Evolutionary conservation across 2,113 vertebrate species (phyloP).

Genomic region (Corythornis cristatus): DNA sequence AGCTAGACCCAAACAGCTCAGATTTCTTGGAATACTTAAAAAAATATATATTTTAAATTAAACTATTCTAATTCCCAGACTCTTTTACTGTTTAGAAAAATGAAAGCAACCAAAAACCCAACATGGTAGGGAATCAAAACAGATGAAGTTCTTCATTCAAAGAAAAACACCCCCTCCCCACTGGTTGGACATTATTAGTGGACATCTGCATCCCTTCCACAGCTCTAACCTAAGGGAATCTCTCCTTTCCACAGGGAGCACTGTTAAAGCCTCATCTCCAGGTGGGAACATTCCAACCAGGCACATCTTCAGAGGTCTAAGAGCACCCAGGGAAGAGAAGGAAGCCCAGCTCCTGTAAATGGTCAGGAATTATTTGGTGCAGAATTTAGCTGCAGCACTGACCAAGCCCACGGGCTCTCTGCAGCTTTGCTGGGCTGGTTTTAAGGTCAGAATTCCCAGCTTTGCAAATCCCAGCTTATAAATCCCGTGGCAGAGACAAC

Average conservation of each 20-base stretch:
- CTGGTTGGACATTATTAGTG: neutral
- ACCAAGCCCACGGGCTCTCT: neutral
- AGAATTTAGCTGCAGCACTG: neutral
- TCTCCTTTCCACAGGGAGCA: neutral
- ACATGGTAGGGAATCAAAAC: neutral
- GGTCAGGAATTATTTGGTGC: no score
- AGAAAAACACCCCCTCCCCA: neutral
- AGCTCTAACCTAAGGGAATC: neutral
- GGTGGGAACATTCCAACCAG: neutral
- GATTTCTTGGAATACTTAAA: neutral
- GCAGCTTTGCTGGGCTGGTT: neutral
- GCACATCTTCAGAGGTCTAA: neutral
- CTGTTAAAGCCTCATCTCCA: neutral
- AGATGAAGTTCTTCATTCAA: neutral
- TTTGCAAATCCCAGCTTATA: slow-evolving; percentile 2
- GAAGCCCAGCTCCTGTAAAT: neutral
- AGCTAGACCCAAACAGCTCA: neutral
- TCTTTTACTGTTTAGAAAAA: neutral
- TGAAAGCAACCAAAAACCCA: neutral
- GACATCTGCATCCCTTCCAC: neutral
- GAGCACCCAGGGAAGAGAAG: neutral
- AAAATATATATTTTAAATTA: neutral
- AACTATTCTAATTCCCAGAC: neutral
- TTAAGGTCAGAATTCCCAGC: slow-evolving; percentile 40
- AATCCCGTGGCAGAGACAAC: slow-evolving; percentile 13